These are phyloP conservation scores for Nymphalis io DNA, from an alignment of 1,140 invertebrate genomes.

Conservation along the genomic window DNA sequence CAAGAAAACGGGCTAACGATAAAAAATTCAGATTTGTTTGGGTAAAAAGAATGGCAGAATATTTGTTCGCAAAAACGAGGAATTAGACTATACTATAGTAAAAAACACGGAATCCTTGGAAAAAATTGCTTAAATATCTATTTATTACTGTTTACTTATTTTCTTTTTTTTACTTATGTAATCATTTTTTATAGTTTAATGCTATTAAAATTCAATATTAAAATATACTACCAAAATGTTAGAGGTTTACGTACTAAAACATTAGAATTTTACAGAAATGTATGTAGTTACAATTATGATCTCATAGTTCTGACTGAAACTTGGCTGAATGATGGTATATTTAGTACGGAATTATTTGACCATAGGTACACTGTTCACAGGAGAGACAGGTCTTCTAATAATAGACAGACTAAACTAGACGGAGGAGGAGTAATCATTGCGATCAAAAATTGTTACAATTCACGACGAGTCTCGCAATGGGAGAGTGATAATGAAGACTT, in stretches of 20 bases:
- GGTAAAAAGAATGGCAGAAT: slow-evolving; percentile 5
- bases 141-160: background rate
- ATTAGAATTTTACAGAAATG: slow-evolving; percentile 23
- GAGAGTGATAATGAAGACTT: slow-evolving; percentile 36
- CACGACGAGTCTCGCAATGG: slow-evolving; percentile 19
- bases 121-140: background rate
- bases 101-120: slow-evolving; percentile 2
- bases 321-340: slow-evolving; percentile 29
- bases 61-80: slow-evolving; percentile 10
- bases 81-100: background rate
- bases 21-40: slow-evolving; percentile 10
- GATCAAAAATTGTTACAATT: slow-evolving; percentile 29
- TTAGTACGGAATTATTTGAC: slow-evolving; percentile 32
- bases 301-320: slow-evolving; percentile 33
- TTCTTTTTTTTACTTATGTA: slow-evolving; percentile 4
- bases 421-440: slow-evolving; percentile 42
- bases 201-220: slow-evolving; percentile 10
- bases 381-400: slow-evolving; percentile 17
- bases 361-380: slow-evolving; percentile 36
- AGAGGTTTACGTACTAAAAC: slow-evolving; percentile 38
- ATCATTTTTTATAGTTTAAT: background rate
- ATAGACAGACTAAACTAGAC: slow-evolving; percentile 18
- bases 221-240: slow-evolving; percentile 34
- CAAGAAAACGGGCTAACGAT: slow-evolving; percentile 5
- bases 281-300: slow-evolving; percentile 30